These are phyloP conservation scores for Pampusana beccarii DNA, from an alignment of 2,113 vertebrate species.

Conservation along the genomic window DNA sequence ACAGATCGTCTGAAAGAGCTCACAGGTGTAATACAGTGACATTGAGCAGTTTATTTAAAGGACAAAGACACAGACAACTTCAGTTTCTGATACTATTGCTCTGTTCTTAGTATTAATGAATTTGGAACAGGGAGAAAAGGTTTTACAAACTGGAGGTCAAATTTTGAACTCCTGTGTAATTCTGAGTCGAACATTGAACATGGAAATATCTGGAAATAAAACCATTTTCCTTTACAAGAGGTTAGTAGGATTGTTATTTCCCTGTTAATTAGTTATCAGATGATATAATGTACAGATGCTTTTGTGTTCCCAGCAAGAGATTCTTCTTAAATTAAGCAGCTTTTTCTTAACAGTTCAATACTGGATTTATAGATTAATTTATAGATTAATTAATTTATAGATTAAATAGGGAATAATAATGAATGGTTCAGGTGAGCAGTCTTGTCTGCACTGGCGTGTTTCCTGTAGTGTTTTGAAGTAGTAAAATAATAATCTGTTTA, in stretches of 20 bases:
- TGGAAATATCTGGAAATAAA: conserved; percentile 16
- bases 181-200: not conserved
- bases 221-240: not conserved
- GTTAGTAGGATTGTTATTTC: not conserved
- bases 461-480: not conserved
- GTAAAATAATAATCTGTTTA: not conserved
- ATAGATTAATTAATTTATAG: too few relatives aligned
- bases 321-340: not conserved
- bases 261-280: not conserved
- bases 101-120: not conserved
- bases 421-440: not conserved
- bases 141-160: not conserved
- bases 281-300: not conserved
- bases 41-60: conserved; percentile 45
- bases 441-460: not conserved
- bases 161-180: not conserved
- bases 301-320: not conserved
- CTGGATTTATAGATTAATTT: not conserved
- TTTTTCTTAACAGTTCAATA: not conserved
- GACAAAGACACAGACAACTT: not conserved
- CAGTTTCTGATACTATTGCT: not conserved
- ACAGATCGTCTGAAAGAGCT: not conserved
- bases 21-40: not conserved
- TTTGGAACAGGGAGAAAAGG: not conserved
- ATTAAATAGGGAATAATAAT: not conserved